Conservation (phyloP, 2,797 vertebrate genomes). For the Nyctibius grandis region DNA sequence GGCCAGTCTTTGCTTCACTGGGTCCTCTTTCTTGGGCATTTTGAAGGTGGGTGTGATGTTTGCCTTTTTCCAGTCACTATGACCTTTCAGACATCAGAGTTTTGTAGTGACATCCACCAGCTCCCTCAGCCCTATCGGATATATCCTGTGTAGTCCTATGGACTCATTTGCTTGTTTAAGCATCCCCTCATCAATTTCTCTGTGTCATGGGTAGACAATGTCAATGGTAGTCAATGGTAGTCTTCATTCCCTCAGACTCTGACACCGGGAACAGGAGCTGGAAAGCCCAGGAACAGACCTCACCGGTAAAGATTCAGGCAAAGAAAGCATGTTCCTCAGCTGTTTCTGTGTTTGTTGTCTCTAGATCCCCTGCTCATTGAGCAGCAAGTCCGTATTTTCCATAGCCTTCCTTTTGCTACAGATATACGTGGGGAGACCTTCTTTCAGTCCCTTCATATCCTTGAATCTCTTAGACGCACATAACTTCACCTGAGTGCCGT, state of each 20-base stretch:
- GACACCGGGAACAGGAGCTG: background rate
- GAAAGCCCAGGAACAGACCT: background rate
- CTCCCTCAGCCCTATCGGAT: background rate
- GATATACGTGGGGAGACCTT: background rate
- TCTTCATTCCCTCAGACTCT: background rate
- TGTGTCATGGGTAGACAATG: fast-evolving
- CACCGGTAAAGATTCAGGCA: background rate
- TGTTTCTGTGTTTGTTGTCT: background rate
- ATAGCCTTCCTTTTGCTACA: background rate
- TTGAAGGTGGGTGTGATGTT: background rate
- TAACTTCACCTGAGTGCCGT: background rate
- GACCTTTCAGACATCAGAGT: background rate
- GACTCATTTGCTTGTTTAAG: background rate
- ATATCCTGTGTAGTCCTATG: background rate
- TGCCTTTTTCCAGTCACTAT: background rate
- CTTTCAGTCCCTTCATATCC: background rate
- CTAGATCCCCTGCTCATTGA: background rate
- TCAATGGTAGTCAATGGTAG: no score
- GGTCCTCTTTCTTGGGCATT: background rate
- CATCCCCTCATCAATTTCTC: background rate
- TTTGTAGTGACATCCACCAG: background rate
- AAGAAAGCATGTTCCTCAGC: background rate
- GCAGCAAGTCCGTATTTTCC: background rate
- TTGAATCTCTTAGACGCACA: background rate
- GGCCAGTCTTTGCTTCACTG: background rate